Evolutionary conservation across 2,797 vertebrate genomes (phyloP), one percentile per base, ranked within the genome.

Genomic region (Phyllotis vaccarum): DNA sequence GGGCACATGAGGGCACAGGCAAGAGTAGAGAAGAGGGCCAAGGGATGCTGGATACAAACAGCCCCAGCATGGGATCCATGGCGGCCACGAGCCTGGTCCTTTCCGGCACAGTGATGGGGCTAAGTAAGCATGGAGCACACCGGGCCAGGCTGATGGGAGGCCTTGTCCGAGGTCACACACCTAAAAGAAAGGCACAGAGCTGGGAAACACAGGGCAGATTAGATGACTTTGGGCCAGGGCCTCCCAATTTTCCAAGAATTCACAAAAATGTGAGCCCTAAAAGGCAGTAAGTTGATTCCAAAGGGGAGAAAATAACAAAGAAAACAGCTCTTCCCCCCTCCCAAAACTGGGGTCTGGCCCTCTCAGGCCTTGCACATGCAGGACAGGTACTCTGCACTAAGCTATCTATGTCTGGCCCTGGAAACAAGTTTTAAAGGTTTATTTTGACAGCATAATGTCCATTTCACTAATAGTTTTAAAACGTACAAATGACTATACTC

Each of bases 281-380:
- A 90, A 95, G 83, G 66, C 17, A 66, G 64, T 24, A 43, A 0
- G 7, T 3, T 79, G 52, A 7, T 56, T 86, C 46, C 22, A 75
- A 56, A 95, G 68, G 62, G 66, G 34, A 54, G 72, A 74, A 82
- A 94, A 93, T 58, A 46, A 86, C 62, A 79, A 75, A 88, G 72
- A n/a, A 66, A 27, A 10, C 49, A 5, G n/a, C 49, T 6, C 13
- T 1, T 21, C 21, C 17, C 2, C 17, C 7, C n/a, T 37, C 37
- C 70, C 27, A 58, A 22, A 22, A 43, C 12, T 72, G n/a, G 52
- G n/a, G 5, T 37, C 19, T 40, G 22, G 70, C 52, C 64, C 64
- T 66, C 49, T 58, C 37, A 43, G 52, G 6, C 17, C n/a, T 58
- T 72, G 3, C n/a, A 58, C 86, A 58, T 21, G 66, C 52, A 40